phyloP scores from a whole-genome alignment of 2,113 vertebrate genomes.

The Gymnobelideus leadbeateri region DNA sequence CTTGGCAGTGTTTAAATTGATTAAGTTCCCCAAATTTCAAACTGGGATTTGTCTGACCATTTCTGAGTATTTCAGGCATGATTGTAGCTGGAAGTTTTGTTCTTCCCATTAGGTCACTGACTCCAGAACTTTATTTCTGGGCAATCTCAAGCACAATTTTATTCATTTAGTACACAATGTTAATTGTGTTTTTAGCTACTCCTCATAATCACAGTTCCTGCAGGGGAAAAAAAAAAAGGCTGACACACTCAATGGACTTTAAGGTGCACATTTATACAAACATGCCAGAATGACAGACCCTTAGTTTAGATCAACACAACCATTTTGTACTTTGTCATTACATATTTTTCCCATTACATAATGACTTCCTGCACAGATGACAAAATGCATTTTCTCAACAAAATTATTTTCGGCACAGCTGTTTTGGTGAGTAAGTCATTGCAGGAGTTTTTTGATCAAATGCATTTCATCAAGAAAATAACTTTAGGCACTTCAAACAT shows the following conservation, averaged over 20 bases:
- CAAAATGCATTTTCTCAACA: constrained; percentile 59
- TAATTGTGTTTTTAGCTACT: not conserved
- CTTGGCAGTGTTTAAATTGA: constrained; percentile 46
- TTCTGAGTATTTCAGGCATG: constrained; percentile 31
- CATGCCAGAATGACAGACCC: constrained; percentile 22
- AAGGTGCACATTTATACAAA: constrained; percentile 15
- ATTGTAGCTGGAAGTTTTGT: constrained; percentile 32
- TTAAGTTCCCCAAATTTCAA: constrained; percentile 38
- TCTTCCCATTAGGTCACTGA: constrained; percentile 40
- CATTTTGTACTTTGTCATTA: constrained; percentile 43
- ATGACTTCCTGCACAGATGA: constrained; percentile 77
- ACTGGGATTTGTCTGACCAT: constrained; percentile 45
- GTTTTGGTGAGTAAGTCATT: constrained; percentile 72
- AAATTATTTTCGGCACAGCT: constrained; percentile 53
- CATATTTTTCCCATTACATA: constrained; percentile 66
- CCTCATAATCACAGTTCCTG: not conserved
- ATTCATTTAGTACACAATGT: not conserved
- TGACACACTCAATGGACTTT: accelerated
- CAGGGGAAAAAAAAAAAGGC: constrained; percentile 34
- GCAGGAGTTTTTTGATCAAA: constrained; percentile 76
- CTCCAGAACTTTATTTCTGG: constrained; percentile 44
- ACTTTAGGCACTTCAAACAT: constrained; percentile 68
- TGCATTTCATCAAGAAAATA: constrained; percentile 66
- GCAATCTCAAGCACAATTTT: constrained; percentile 21
- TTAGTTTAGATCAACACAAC: constrained; percentile 57